Evolutionary conservation across 2,797 vertebrate species (phyloP), one percentile per base, ranked within the genome.

Genomic region (Lacerta bilineata): DNA sequence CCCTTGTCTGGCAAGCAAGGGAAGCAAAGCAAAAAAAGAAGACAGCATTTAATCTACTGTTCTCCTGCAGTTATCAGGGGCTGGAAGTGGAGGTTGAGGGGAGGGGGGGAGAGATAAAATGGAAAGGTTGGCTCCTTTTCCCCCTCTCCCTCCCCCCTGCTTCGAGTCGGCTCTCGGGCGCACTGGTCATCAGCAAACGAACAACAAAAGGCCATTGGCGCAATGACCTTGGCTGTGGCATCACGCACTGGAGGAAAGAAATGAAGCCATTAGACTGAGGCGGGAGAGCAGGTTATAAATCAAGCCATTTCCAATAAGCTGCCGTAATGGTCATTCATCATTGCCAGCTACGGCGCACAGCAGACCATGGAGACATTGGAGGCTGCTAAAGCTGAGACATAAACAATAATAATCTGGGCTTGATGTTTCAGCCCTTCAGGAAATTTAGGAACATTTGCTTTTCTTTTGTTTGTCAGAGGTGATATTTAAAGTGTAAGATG

Each of bases 271-370:
- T 99, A 99, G 98, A 97, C 98, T 98, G 98, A 98, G 98, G 98
- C 98, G 97, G 98, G 97, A 98, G 97, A 97, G 95, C 97, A 96
- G 98, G 97, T 97, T 98, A 98, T 99, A 99, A 99, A 99, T 99
- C 99, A 99, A 98, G 98, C 98, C 98, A 98, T 98, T 99, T 99
- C 98, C 98, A 99, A 99, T 99, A 99, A 99, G 98, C 98, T 98
- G 98, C 98, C 97, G 98, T 99, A 99, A 98, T 98, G 98, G 98
- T 98, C 98, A 99, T 99, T 98, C 98, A 99, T 99, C 99, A 99
- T 98, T 97, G 97, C 97, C 97, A 97, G 96, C 96, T 95, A 94
- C 96, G 41, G 96, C 94, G 95, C 96, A 97, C 97, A 96, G 97
- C 97, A 96, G 97, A 98, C 98, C 98, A 97, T 97, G 97, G 97